Conservation (phyloP, 2,888 invertebrate genomes). For the Luffia ferchaultella region DNA sequence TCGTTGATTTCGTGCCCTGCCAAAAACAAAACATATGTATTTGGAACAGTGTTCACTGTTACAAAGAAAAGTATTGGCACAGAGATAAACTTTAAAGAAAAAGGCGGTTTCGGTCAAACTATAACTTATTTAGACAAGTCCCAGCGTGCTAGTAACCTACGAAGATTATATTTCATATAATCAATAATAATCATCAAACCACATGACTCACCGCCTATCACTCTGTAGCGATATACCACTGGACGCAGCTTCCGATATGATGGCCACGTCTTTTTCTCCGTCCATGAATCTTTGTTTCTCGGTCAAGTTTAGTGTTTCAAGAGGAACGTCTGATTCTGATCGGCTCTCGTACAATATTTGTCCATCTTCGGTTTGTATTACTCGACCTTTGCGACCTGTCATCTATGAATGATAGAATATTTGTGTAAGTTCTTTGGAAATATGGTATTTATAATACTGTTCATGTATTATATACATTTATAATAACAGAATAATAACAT, state of each 20-base stretch:
- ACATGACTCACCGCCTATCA: slow-evolving; percentile 79
- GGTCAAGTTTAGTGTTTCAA: slow-evolving; percentile 96
- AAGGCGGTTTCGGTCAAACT: no score
- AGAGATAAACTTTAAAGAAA: no score
- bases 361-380: slow-evolving; percentile 93
- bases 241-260: slow-evolving; percentile 98
- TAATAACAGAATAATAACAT: no score
- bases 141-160: no score
- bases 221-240: slow-evolving; percentile 97
- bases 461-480: no score
- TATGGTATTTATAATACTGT: no score
- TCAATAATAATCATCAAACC: no score
- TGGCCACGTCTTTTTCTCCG: slow-evolving; percentile 97
- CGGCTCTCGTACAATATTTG: slow-evolving; percentile 93
- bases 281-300: slow-evolving; percentile 96
- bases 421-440: no score
- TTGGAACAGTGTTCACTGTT: not conserved
- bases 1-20: slow-evolving; percentile 88
- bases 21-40: slow-evolving; percentile 3
- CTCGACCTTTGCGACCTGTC: slow-evolving; percentile 95
- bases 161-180: no score
- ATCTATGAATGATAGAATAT: slow-evolving; percentile 62
- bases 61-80: no score
- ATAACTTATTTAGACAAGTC: no score
- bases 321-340: slow-evolving; percentile 92